Base-by-base conservation (phyloP, 2,113 vertebrate species). In the Poicephalus gulielmi region DNA sequence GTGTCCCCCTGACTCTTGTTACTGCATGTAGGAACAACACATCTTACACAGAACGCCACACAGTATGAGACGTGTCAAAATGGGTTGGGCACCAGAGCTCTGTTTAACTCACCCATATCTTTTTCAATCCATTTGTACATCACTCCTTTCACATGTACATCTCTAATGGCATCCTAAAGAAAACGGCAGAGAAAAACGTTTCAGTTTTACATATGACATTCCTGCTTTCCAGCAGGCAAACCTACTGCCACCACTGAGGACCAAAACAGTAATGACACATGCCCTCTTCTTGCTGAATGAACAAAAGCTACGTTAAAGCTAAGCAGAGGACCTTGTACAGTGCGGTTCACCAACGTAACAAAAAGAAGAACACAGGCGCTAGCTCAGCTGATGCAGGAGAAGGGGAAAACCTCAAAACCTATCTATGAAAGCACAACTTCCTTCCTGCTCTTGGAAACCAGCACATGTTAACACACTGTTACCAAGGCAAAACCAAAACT, bases 41-140 rank as follows among this genome's bases (percentile, higher is more conserved):
- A n/a, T 12, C 35, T 63, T 23, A 76, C 20, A 43, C 13, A 76
- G 47, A 71, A 47, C 1, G 1, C 7, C 41, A 66, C 35, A 6
- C 2, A 50, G 30, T 13, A 79, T 0, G 0, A 43, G 64, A 80
- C 39, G 77, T 19, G 37, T 17, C 39, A 53, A 27, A 80, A 64
- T 9, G 6, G 68, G 60, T 73, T 69, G 57, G 49, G 41, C 46
- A 67, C 49, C 71, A 92, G 37, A 91, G 47, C 57, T 71, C 50
- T n/a, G 17, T 31, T 88, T 25, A 92, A 97, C 98, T 98, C 97
- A 98, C 98, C 98, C 97, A 98, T 78, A 85, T 98, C 98, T 71
- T 91, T 97, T 94, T 98, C 98, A 69, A 98, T 98, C 98, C 98
- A 98, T 89, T 98, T 97, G 97, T 98, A 98, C 98, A 98, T 98